Conservation (phyloP, 2,797 vertebrate genomes). For the Telmatherina bonti region DNA sequence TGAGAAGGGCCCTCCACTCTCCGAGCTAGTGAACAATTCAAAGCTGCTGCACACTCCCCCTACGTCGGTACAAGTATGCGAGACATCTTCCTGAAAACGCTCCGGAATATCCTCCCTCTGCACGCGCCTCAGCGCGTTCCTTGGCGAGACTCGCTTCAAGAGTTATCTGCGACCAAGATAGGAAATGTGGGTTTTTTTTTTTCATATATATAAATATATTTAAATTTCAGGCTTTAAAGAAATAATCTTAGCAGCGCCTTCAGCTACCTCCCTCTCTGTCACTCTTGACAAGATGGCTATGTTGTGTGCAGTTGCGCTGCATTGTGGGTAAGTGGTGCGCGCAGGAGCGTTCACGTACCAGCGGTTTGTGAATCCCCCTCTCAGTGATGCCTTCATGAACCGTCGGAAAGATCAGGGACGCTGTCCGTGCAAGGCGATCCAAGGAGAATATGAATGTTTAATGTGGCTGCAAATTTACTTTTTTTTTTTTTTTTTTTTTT, state of each 20-base stretch:
- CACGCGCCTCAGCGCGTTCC: conserved; percentile 13
- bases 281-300: conserved; percentile 87
- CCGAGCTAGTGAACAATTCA: conserved; percentile 75
- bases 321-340: conserved; percentile 76
- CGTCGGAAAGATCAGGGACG: neutral
- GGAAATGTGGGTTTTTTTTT: neutral
- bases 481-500: no score
- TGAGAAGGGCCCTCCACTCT: conserved; percentile 82
- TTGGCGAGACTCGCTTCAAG: conserved; percentile 24
- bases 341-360: conserved; percentile 68
- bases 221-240: conserved; percentile 53
- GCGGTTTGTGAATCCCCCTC: conserved; percentile 56
- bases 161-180: conserved; percentile 9
- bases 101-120: conserved; percentile 32
- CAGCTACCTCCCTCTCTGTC: conserved; percentile 77
- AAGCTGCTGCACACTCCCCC: conserved; percentile 81
- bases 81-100: conserved; percentile 80
- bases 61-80: conserved; percentile 88
- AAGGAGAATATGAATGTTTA: no score
- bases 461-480: no score
- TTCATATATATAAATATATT: neutral
- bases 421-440: neutral
- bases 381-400: conserved; percentile 43
- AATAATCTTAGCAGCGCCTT: conserved; percentile 63
- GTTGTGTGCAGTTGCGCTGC: conserved; percentile 77